Conservation (phyloP, 2,797 vertebrate genomes). For the Mormyrus proboscirostris region DNA sequence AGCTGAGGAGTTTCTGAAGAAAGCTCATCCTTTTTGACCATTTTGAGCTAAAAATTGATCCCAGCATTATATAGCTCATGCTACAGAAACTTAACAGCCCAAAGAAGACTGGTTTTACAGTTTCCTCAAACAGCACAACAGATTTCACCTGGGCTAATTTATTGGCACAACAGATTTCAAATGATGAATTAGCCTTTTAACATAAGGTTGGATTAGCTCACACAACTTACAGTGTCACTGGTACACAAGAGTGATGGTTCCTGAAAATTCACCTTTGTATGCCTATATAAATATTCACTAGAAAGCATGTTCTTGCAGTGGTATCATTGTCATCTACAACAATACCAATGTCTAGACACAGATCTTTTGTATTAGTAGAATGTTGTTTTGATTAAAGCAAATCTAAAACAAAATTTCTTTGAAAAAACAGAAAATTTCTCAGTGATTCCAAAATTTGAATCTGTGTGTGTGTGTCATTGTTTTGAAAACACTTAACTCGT, state of each 20-base stretch:
- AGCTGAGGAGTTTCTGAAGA: not conserved
- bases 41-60: not conserved
- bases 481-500: no score
- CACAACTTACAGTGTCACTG: not conserved
- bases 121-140: not conserved
- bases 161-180: not conserved
- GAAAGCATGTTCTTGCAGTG: not conserved
- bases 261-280: not conserved
- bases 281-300: not conserved
- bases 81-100: not conserved
- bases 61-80: no score
- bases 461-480: no score
- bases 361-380: not conserved
- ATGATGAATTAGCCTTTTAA: not conserved
- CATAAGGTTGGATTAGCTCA: not conserved
- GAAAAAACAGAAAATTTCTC: not conserved
- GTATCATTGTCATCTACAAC: not conserved
- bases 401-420: not conserved
- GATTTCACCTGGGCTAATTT: not conserved
- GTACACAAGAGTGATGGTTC: not conserved
- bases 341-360: not conserved
- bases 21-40: not conserved
- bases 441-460: not conserved
- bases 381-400: not conserved
- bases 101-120: not conserved